These are phyloP conservation scores for Aphis gossypii DNA, from an alignment of 1,140 invertebrate genomes.

Conservation along the genomic window DNA sequence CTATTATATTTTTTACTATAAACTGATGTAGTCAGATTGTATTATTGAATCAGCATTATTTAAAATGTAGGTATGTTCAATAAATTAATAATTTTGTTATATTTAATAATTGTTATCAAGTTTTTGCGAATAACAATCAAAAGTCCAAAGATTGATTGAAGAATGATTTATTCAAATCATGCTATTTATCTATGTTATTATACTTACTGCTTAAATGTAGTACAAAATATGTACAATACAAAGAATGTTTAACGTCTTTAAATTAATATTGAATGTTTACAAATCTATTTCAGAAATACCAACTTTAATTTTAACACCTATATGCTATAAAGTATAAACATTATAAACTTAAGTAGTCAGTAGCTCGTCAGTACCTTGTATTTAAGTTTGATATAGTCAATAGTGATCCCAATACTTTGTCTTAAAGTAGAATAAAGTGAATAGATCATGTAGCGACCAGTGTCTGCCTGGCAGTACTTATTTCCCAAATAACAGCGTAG, in stretches of 20 bases:
- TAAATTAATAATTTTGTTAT: not conserved
- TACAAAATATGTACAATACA: not conserved
- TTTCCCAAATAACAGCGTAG: too few relatives aligned
- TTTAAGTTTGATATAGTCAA: not conserved
- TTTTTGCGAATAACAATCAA: slow-evolving; percentile 11
- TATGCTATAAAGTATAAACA: not conserved
- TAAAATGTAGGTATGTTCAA: not conserved
- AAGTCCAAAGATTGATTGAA: slow-evolving; percentile 38
- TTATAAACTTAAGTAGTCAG: too few relatives aligned
- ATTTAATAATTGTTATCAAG: not conserved
- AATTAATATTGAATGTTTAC: not conserved
- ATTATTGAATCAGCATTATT: slow-evolving; percentile 5
- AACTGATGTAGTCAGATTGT: not conserved
- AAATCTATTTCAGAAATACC: not conserved
- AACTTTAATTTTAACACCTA: not conserved
- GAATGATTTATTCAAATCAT: not conserved
- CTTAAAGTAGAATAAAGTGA: too few relatives aligned
- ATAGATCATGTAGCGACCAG: too few relatives aligned
- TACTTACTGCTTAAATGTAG: not conserved
- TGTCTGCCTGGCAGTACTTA: too few relatives aligned
- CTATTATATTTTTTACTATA: not conserved
- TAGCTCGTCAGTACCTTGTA: not conserved
- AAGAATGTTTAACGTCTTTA: not conserved
- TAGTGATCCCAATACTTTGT: too few relatives aligned
- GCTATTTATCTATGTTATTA: not conserved